Conservation (phyloP, 2,888 invertebrate species). For the Polia nebulosa region DNA sequence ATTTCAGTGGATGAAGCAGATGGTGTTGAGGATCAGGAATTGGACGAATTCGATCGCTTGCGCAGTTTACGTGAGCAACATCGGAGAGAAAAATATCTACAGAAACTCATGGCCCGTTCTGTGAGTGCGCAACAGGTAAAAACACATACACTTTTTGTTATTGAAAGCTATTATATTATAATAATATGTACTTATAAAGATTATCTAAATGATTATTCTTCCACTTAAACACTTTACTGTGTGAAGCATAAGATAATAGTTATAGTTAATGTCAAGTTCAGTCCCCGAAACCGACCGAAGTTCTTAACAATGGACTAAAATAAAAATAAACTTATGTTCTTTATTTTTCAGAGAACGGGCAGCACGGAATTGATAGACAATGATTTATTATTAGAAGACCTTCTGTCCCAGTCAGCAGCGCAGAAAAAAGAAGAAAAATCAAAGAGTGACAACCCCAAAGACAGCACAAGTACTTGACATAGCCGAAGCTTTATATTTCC, state of each 20-base stretch:
- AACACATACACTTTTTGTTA: background rate
- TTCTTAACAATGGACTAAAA: background rate
- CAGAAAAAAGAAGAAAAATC: slow-evolving; percentile 77
- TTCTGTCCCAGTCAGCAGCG: slow-evolving; percentile 81
- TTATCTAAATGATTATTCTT: slow-evolving; percentile 5
- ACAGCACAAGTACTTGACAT: slow-evolving; percentile 84
- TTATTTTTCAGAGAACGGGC: slow-evolving; percentile 80
- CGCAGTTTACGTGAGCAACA: slow-evolving; percentile 93
- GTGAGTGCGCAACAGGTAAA: slow-evolving; percentile 90
- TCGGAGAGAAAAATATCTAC: slow-evolving; percentile 91
- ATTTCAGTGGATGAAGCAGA: slow-evolving; percentile 86
- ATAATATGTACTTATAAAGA: too few relatives aligned
- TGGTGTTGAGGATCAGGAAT: slow-evolving; percentile 78
- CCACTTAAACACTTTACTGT: too few relatives aligned
- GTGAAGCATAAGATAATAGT: background rate
- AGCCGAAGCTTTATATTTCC: slow-evolving; percentile 80
- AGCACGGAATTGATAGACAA: slow-evolving; percentile 85
- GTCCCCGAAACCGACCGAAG: background rate
- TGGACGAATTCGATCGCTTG: slow-evolving; percentile 94
- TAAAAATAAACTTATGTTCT: background rate
- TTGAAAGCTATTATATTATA: background rate
- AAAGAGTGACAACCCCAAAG: slow-evolving; percentile 75
- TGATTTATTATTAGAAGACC: slow-evolving; percentile 84
- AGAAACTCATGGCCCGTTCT: slow-evolving; percentile 92
- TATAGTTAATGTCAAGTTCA: background rate